phyloP scores from a whole-genome alignment of 1,140 invertebrate species.

The Helicoverpa armigera region DNA sequence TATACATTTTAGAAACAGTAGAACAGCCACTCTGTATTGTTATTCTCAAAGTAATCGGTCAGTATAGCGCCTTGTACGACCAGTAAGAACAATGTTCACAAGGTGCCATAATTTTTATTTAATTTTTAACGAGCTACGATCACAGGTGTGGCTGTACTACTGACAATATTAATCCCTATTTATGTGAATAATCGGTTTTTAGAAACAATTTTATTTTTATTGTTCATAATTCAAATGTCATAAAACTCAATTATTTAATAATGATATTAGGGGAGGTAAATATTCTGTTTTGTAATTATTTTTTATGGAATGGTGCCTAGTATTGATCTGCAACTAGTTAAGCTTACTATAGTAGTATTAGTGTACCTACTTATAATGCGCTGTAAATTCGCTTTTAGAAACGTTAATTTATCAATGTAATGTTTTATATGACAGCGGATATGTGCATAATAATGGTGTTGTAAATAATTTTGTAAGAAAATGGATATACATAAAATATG shows the following conservation, averaged over 20 bases:
- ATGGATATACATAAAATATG: conserved; percentile 82
- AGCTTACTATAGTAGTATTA: conserved; percentile 54
- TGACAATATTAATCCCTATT: conserved; percentile 8
- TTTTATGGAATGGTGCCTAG: conserved; percentile 64
- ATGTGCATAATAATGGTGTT: conserved; percentile 83
- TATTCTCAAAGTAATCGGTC: not conserved
- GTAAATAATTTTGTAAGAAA: conserved; percentile 86
- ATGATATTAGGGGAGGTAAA: conserved; percentile 28
- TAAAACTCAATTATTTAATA: not conserved
- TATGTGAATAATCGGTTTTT: conserved; percentile 3
- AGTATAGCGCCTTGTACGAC: not conserved
- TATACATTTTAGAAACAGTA: not conserved
- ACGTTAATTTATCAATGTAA: conserved; percentile 82
- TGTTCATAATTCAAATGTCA: conserved; percentile 23
- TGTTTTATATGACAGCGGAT: conserved; percentile 79
- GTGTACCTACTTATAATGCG: conserved; percentile 55
- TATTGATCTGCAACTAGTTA: conserved; percentile 67
- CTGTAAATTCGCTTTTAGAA: conserved; percentile 74
- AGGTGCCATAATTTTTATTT: conserved; percentile 3
- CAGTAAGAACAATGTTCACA: not conserved
- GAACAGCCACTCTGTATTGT: conserved; percentile 13
- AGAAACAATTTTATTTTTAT: conserved; percentile 32
- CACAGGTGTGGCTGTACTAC: conserved; percentile 19
- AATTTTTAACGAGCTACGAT: conserved; percentile 1
- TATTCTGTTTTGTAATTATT: conserved; percentile 44